Conservation (phyloP, 2,113 vertebrate genomes). For the Tretioscincus oriximinensis region DNA sequence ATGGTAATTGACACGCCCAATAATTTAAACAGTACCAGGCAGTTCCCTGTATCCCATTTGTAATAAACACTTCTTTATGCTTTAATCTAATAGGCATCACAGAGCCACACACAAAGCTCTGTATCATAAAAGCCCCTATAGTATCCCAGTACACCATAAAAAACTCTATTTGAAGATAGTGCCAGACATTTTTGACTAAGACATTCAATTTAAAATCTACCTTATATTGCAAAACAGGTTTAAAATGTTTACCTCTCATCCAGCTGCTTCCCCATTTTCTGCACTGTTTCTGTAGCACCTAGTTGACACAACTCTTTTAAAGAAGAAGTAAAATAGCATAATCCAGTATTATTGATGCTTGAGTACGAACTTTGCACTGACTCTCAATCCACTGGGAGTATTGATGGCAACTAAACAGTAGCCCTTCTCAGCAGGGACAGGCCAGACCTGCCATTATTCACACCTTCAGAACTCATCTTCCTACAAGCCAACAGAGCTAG, state of each 20-base stretch:
- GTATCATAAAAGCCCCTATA: slow-evolving; percentile 31
- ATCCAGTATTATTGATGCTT: not conserved
- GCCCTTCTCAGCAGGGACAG: not conserved
- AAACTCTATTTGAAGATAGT: not conserved
- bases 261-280: slow-evolving; percentile 11
- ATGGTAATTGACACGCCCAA: slow-evolving; percentile 64
- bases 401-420: not conserved
- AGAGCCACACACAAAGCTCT: slow-evolving; percentile 44
- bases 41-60: slow-evolving; percentile 66
- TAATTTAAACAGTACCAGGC: slow-evolving; percentile 68
- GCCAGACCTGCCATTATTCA: not conserved
- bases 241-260: slow-evolving; percentile 17
- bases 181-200: not conserved
- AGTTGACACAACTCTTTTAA: not conserved
- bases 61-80: slow-evolving; percentile 65
- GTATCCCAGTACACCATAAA: not conserved
- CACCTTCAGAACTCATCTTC: slow-evolving; percentile 31
- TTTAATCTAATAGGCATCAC: slow-evolving; percentile 50
- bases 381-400: not conserved
- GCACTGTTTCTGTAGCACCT: no score
- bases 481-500: slow-evolving; percentile 45
- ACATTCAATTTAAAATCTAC: slow-evolving; percentile 14
- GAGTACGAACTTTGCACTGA: slow-evolving; percentile 42
- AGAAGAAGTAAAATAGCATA: not conserved
- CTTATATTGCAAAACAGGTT: slow-evolving; percentile 27